phyloP scores from a whole-genome alignment of 2,113 vertebrate species.

The Hippocampus barbouri region DNA sequence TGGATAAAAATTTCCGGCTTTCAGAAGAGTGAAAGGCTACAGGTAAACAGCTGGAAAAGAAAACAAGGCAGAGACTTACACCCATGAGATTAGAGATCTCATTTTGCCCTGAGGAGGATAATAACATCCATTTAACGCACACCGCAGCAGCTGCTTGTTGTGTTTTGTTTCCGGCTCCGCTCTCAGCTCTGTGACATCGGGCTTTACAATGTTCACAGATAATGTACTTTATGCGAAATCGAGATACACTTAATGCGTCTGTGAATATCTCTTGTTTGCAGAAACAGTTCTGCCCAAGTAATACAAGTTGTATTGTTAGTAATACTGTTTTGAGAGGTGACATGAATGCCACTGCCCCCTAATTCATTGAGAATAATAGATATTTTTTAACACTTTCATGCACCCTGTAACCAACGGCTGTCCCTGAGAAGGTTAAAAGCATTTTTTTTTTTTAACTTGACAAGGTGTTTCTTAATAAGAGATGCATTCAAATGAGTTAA shows the following conservation, averaged over 20 bases:
- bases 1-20: slow-evolving; percentile 31
- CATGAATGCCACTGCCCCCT: slow-evolving; percentile 11
- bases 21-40: slow-evolving; percentile 18
- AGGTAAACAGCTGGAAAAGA: slow-evolving; percentile 22
- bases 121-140: slow-evolving; percentile 47
- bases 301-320: not conserved
- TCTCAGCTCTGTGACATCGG: slow-evolving; percentile 10
- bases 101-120: slow-evolving; percentile 37
- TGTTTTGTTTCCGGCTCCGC: slow-evolving; percentile 14
- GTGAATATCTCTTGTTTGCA: not conserved
- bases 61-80: slow-evolving; percentile 26
- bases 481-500: slow-evolving; percentile 41
- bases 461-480: too few species aligned
- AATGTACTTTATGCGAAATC: not conserved
- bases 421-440: too few species aligned
- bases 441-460: too few species aligned
- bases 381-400: too few species aligned
- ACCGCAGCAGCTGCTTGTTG: slow-evolving; percentile 11
- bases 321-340: slow-evolving; percentile 24
- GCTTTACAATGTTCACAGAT: not conserved
- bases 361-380: too few species aligned
- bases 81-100: slow-evolving; percentile 15
- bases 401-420: too few species aligned
- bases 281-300: not conserved
- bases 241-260: not conserved